These are phyloP conservation scores for Nasua narica DNA, from an alignment of 2,797 vertebrate genomes.

Conservation along the genomic window DNA sequence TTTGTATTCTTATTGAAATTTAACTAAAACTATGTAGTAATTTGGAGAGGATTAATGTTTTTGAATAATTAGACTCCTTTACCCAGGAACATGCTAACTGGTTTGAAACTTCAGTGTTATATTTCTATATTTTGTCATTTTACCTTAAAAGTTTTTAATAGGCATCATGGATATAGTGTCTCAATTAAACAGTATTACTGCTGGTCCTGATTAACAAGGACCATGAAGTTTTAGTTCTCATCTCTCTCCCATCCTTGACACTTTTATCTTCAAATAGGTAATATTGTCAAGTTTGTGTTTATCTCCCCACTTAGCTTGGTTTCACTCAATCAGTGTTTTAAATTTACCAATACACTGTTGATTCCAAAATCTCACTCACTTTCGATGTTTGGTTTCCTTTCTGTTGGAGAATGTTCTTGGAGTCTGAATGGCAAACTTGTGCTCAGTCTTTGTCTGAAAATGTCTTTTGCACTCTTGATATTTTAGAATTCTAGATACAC, in stretches of 20 bases:
- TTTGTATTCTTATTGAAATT: slow-evolving; percentile 9
- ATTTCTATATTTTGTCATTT: neutral
- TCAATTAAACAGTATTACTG: neutral
- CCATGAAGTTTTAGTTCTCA: neutral
- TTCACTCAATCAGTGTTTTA: neutral
- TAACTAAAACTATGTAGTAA: neutral
- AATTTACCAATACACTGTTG: neutral
- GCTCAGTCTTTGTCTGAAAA: neutral
- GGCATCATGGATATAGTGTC: neutral
- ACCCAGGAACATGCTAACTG: neutral
- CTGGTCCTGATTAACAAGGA: neutral
- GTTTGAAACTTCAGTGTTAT: neutral
- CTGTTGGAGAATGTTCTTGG: neutral
- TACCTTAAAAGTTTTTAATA: neutral
- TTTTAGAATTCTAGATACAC: neutral
- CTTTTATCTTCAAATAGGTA: neutral
- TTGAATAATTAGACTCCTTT: neutral
- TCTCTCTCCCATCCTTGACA: neutral
- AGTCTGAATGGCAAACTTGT: neutral
- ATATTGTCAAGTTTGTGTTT: neutral
- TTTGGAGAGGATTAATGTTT: neutral
- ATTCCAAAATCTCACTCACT: neutral
- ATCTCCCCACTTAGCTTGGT: neutral
- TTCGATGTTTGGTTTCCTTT: neutral
- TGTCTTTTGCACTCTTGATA: neutral